These are phyloP conservation scores for Melinaea marsaeus DNA, from an alignment of 2,888 invertebrate genomes.

Conservation along the genomic window DNA sequence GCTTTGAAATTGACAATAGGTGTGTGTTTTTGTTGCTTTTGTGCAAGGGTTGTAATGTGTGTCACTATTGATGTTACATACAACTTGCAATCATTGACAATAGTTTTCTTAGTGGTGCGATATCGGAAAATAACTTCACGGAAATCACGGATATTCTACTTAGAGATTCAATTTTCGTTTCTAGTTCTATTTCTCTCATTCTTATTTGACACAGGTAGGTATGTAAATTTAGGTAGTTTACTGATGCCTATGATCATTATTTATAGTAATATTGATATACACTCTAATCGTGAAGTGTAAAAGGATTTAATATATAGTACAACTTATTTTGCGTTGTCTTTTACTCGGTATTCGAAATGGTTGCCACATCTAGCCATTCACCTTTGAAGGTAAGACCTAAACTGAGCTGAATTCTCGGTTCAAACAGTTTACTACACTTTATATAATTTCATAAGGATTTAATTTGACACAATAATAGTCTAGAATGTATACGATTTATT, in stretches of 20 bases:
- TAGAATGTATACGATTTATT: not conserved
- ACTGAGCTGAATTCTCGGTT: slow-evolving; percentile 7
- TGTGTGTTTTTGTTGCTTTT: slow-evolving; percentile 3
- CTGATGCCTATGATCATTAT: too few relatives aligned
- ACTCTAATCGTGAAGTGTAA: not conserved
- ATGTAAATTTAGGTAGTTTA: too few relatives aligned
- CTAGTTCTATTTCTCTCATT: too few relatives aligned
- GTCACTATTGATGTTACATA: not conserved
- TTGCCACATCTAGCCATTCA: slow-evolving; percentile 25
- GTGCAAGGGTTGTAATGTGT: slow-evolving; percentile 1
- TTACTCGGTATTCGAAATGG: slow-evolving; percentile 10
- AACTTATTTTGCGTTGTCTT: slow-evolving; percentile 1
- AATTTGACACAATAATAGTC: not conserved
- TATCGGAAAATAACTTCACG: not conserved
- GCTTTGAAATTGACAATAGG: slow-evolving; percentile 5
- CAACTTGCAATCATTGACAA: not conserved
- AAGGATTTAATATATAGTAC: not conserved
- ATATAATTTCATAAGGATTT: not conserved
- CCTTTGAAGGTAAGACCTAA: slow-evolving; percentile 28
- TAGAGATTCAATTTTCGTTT: too few relatives aligned
- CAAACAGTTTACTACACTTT: not conserved
- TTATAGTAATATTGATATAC: too few relatives aligned
- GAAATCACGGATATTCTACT: not conserved
- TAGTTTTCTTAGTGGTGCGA: not conserved
- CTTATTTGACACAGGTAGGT: too few relatives aligned